These are phyloP conservation scores for Pycnonotus jocosus DNA, from an alignment of 2,113 vertebrate species.

Conservation along the genomic window DNA sequence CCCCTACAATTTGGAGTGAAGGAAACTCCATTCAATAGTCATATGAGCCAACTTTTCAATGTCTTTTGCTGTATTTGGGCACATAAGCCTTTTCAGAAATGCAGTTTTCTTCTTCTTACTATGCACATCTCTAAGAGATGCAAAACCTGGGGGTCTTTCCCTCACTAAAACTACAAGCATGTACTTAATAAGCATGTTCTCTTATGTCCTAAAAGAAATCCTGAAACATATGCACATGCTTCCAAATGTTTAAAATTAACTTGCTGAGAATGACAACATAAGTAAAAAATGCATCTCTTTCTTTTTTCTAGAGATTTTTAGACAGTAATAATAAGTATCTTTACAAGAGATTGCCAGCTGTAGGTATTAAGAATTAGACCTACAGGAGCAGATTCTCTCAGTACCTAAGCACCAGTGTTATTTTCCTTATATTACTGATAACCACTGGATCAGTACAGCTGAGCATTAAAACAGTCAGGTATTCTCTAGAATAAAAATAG, in stretches of 20 bases:
- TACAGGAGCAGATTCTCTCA: neutral
- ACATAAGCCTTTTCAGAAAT: neutral
- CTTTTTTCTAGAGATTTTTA: neutral
- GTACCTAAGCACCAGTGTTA: neutral
- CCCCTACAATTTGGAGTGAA: neutral
- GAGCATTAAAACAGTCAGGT: neutral
- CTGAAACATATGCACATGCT: neutral
- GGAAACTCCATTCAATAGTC: neutral
- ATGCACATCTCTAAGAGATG: neutral
- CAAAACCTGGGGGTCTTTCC: neutral
- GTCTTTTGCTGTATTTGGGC: neutral
- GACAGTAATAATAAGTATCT: neutral
- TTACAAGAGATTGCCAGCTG: neutral
- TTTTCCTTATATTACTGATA: neutral
- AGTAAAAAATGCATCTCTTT: neutral
- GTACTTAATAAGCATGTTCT: neutral
- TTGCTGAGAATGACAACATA: neutral
- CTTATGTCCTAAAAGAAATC: neutral
- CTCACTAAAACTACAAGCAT: neutral
- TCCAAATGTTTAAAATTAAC: neutral
- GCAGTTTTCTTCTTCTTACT: neutral
- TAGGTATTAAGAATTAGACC: neutral
- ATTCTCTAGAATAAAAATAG: neutral
- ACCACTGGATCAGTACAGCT: neutral
- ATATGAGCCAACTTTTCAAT: neutral